Percentiles rank a stretch among this genome's conserved stretches.
phyloP scores from a whole-genome alignment of 2,797 vertebrate species.

The Lemur catta region DNA sequence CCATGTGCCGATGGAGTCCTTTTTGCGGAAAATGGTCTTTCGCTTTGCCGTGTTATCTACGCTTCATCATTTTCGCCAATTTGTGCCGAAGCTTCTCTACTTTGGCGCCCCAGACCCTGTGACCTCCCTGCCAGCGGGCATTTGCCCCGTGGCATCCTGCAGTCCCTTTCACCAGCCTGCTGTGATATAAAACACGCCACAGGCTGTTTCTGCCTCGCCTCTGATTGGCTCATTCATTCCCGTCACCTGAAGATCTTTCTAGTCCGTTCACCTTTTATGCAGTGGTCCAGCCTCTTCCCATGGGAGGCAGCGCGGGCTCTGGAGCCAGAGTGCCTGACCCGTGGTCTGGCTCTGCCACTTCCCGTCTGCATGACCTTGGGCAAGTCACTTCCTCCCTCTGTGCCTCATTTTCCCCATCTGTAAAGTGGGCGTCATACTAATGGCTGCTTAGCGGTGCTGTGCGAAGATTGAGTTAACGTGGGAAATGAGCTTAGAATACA shows the following conservation, averaged over 20 bases:
- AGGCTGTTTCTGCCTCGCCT: background rate
- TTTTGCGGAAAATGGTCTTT: background rate
- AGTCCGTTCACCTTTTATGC: background rate
- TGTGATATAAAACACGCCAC: fast-evolving
- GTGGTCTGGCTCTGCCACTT: background rate
- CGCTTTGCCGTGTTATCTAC: background rate
- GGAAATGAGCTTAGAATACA: background rate
- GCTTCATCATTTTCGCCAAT: background rate
- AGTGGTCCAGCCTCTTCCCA: background rate
- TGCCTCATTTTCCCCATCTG: background rate
- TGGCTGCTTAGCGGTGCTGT: background rate
- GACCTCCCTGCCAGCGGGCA: fast-evolving
- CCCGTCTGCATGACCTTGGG: background rate
- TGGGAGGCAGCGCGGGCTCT: background rate
- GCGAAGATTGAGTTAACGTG: background rate
- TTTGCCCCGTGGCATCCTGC: fast-evolving
- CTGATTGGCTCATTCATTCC: background rate
- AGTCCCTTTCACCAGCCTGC: background rate
- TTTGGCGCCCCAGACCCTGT: background rate
- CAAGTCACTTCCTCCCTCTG: background rate
- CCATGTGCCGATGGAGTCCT: no score
- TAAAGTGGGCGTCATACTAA: background rate
- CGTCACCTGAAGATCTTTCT: background rate
- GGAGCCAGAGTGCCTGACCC: no score
- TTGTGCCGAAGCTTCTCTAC: background rate